These are phyloP conservation scores for Pristionchus maxplancki DNA, from an alignment of 2,888 invertebrate genomes.

Conservation along the genomic window DNA sequence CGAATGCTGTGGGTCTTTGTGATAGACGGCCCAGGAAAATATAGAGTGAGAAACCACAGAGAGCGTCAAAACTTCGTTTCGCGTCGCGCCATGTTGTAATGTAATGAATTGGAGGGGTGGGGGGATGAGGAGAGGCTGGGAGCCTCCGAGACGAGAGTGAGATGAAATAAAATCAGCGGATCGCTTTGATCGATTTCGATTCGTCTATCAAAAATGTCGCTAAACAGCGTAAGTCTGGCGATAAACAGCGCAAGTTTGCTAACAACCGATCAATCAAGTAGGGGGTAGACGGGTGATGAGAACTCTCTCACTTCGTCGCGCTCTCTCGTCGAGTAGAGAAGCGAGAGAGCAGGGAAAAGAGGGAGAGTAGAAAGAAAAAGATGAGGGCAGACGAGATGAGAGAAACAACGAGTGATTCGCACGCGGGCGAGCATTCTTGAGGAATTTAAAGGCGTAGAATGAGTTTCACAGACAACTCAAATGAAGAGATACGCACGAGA, in stretches of 20 bases:
- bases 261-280: conserved; percentile 12
- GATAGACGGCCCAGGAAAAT: neutral
- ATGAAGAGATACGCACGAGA: neutral
- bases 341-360: neutral
- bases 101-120: conserved; percentile 11
- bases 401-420: neutral
- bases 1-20: too few species aligned
- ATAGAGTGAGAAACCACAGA: neutral
- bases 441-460: neutral
- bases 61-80: neutral
- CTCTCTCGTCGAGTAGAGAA: neutral
- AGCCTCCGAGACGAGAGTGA: neutral
- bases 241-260: conserved; percentile 27
- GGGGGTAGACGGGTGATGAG: neutral
- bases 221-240: neutral
- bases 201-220: neutral
- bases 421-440: neutral
- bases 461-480: neutral
- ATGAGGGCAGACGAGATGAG: neutral
- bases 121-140: neutral
- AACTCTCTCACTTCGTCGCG: too few species aligned
- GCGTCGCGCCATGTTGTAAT: neutral
- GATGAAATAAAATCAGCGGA: neutral
- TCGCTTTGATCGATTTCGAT: neutral
- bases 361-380: too few species aligned